Base-by-base conservation (phyloP, 1,140 invertebrate genomes). In the Steinernema feltiae region DNA sequence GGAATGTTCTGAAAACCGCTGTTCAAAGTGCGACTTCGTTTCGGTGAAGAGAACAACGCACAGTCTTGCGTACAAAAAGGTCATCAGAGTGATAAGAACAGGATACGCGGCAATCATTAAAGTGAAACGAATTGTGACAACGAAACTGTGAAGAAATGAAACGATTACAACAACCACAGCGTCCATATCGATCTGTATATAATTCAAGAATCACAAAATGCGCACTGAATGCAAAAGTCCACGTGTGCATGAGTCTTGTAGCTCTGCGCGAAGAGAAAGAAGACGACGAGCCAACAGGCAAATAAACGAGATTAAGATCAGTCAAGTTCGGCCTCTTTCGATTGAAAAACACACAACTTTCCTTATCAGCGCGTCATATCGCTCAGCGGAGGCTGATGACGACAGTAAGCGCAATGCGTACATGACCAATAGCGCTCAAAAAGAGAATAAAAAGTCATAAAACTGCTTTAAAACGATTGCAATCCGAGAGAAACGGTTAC, bases 311-410 rank as follows among this genome's bases (percentile, higher is more conserved):
- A 63, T 63, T 63, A 63, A 3, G 53, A 63, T 63, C 53, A 7
- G 35, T 27, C 24, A 63, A 63, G 53, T 63, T 63, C 53, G 53
- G 15, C 53, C 24, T n/a, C n/a, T n/a, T n/a, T n/a, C n/a, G n/a
- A n/a, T n/a, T n/a, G 15, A 63, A 63, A 63, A 63, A 63, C 53
- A 63, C 53, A 63, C 7, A 63, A 63, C 15, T 63, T 15, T 63
- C 53, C 53, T 63, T 63, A 63, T 63, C 53, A n/a, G 24, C 53
- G 53, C 53, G 53, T 63, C 53, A 63, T 27, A 63, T 63, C 53
- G 24, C 15, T 7, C 3, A 3, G 53, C 53, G 15, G 15, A 15
- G 15, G 53, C 12, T n/a, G 53, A 63, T 63, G 53, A 63, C 53
- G 53, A 15, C 53, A 63, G 53, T 41, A 41, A 41, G 35, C 18